Percentiles rank a stretch among this genome's conserved stretches.
phyloP scores from a whole-genome alignment of 2,113 vertebrate genomes.

The Rhizomys pruinosus region DNA sequence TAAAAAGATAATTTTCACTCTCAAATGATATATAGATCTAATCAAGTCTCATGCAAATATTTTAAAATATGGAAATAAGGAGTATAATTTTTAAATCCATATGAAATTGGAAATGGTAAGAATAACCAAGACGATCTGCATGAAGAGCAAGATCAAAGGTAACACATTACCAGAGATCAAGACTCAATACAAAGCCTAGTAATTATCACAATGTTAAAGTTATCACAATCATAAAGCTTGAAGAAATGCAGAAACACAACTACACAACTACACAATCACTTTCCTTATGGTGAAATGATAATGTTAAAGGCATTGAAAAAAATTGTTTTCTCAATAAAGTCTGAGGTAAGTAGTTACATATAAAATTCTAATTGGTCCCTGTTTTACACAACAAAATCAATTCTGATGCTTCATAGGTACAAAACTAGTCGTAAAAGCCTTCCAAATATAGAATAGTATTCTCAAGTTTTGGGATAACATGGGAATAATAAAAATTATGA shows the following conservation, averaged over 20 bases:
- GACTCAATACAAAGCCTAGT: neutral
- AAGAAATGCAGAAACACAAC: neutral
- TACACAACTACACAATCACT: neutral
- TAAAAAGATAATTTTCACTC: constrained; percentile 45
- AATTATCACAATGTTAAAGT: neutral
- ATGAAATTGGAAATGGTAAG: constrained; percentile 31
- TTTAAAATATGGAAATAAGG: constrained; percentile 54
- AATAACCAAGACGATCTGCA: constrained; percentile 43
- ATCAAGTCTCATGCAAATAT: constrained; percentile 50
- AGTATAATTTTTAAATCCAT: constrained; percentile 60
- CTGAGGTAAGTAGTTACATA: neutral
- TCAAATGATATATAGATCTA: constrained; percentile 34
- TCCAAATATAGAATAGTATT: neutral
- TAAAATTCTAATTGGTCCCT: neutral
- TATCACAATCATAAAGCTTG: neutral
- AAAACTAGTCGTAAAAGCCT: neutral
- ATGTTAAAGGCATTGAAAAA: neutral
- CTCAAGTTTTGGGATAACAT: neutral
- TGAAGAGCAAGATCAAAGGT: constrained; percentile 51
- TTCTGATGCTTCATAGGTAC: neutral
- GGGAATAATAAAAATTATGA: neutral
- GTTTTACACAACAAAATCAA: constrained; percentile 15
- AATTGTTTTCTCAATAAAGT: constrained; percentile 23
- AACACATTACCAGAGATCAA: constrained; percentile 24
- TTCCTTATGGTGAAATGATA: neutral